These are phyloP conservation scores for Panzeria rudis DNA, from an alignment of 2,888 invertebrate genomes.

Conservation along the genomic window DNA sequence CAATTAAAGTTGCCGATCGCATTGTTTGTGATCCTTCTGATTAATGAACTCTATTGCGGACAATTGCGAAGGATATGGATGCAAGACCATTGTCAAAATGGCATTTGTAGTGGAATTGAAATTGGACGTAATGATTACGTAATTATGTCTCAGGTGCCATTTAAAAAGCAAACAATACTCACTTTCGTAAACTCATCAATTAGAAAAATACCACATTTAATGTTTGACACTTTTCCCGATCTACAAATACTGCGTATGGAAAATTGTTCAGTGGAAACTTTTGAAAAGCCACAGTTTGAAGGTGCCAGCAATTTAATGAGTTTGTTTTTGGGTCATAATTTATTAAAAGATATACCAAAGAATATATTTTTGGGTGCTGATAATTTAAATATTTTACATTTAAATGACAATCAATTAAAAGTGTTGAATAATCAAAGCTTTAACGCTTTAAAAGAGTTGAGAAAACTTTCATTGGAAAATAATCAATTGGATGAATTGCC, in stretches of 20 bases:
- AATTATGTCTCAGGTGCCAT: slow-evolving; percentile 80
- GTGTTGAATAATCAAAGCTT: slow-evolving; percentile 80
- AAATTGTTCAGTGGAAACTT: slow-evolving; percentile 81
- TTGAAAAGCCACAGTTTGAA: slow-evolving; percentile 82
- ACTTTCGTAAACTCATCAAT: slow-evolving; percentile 81
- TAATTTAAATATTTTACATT: slow-evolving; percentile 79
- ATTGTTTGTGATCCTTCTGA: slow-evolving; percentile 30
- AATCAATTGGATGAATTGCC: slow-evolving; percentile 79
- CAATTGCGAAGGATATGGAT: slow-evolving; percentile 82
- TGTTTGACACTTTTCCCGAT: slow-evolving; percentile 82
- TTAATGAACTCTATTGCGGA: slow-evolving; percentile 66
- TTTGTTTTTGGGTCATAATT: slow-evolving; percentile 79
- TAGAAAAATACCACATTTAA: slow-evolving; percentile 81
- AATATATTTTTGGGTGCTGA: slow-evolving; percentile 82
- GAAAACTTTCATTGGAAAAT: slow-evolving; percentile 78
- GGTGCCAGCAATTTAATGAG: slow-evolving; percentile 82
- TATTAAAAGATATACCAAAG: slow-evolving; percentile 80
- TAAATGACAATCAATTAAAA: slow-evolving; percentile 78
- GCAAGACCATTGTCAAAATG: slow-evolving; percentile 81
- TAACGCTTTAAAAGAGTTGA: slow-evolving; percentile 80
- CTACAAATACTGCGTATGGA: slow-evolving; percentile 81
- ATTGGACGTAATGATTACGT: slow-evolving; percentile 81
- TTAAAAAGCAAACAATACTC: slow-evolving; percentile 78
- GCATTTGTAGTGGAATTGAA: slow-evolving; percentile 79
- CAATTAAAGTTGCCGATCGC: neutral